Base-by-base conservation (phyloP, 1,140 invertebrate species). In the Magallana gigas region DNA sequence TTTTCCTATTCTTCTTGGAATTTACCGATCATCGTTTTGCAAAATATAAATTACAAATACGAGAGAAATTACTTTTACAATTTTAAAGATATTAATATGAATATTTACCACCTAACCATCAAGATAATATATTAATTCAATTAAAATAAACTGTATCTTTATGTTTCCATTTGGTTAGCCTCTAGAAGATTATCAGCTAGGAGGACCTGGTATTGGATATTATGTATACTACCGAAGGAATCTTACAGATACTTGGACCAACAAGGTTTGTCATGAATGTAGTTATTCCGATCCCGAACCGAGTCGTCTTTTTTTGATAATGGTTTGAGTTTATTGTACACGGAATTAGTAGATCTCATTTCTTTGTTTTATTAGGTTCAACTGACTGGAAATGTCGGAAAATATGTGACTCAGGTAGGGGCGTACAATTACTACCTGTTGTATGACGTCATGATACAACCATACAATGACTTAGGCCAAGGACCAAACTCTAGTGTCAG, bases 401-500 rank as follows among this genome's bases (percentile, higher is more conserved):
- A 87, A 29, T 90, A 88, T 56, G 88, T 92, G n/a, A 88, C 85
- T 5, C 71, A 90, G 12, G 90, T 92, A 16, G 91, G 91, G 16
- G 29, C 59, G 9, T 89, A 91, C 7, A 88, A 90, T 36, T 92
- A 90, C 68, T 92, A 92, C 85, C 64, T 88, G 0, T 58, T 85
- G 18, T 92, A 91, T 88, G 91, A 92, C 8, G 90, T 91, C 64
- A 92, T 64, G 84, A 91, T 92, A 23, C 89, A 90, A 68, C 83
- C 90, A 4, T 90, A 86, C 80, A 93, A 93, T 84, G 60, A 85
- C 57, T 68, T 86, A 18, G 92, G 92, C 8, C 11, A 12, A 48
- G 92, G 92, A n/a, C 92, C 92, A 8, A 93, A 93, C 84, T 92
- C 92, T 14, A 88, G 91, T 2, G 76, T 91, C 9, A 83, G 36